Percentiles rank a stretch among this genome's conserved stretches.
Conservation (phyloP, 2,113 vertebrate species). For the Myanophis thanlyinensis region DNA sequence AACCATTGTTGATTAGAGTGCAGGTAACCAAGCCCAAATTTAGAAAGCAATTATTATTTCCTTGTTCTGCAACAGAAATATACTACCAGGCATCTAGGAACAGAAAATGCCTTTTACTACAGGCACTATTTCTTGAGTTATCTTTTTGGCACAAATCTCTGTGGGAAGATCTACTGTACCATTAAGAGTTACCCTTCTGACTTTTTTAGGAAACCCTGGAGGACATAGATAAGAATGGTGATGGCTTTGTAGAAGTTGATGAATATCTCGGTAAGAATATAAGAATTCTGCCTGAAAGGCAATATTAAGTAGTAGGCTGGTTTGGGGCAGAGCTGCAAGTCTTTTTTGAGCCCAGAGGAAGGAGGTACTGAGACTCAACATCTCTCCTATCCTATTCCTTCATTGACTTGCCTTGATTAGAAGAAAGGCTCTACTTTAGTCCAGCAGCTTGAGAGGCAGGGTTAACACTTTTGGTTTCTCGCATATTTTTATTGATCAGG, state of each 20-base stretch:
- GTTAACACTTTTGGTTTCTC: neutral
- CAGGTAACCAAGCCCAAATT: neutral
- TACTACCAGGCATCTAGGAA: neutral
- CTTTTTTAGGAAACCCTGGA: constrained; percentile 82
- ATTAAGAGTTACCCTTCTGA: neutral
- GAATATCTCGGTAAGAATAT: constrained; percentile 85
- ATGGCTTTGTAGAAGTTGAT: constrained; percentile 77
- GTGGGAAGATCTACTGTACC: neutral
- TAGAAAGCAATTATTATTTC: neutral
- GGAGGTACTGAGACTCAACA: neutral
- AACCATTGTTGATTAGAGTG: neutral
- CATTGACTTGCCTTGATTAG: neutral
- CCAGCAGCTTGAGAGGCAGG: neutral
- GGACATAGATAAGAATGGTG: constrained; percentile 86
- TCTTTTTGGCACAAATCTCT: neutral
- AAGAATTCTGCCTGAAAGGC: neutral
- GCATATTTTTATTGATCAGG: constrained; percentile 59
- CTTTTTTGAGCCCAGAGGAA: neutral
- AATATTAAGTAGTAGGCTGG: neutral
- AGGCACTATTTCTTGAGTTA: neutral
- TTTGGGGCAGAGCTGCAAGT: neutral
- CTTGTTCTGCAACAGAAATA: neutral
- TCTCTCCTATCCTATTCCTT: neutral
- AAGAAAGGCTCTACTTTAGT: neutral
- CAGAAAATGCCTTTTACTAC: neutral